A percentile compares a stretch with the other conserved stretches of the same genome.
These are phyloP conservation scores for honey bee (Apis mellifera) DNA, from an alignment of 1,140 invertebrate species.

Conservation along the genomic window DNA sequence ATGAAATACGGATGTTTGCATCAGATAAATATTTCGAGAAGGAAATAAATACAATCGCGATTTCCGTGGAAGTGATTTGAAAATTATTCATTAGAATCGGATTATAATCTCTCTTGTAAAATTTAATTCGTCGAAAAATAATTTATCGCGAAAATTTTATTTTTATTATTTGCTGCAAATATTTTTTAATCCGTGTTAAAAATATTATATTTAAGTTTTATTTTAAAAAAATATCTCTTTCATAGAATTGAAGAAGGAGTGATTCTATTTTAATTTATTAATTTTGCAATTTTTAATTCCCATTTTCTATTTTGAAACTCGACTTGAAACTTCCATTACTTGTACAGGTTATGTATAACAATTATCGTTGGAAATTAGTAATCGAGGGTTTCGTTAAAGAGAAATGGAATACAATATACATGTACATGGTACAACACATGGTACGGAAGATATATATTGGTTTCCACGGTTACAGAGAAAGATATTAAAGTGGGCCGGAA, in stretches of 20 bases:
- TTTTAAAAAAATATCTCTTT: neutral
- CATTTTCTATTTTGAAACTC: neutral
- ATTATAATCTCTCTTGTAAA: neutral
- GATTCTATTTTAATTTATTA: neutral
- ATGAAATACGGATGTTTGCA: neutral
- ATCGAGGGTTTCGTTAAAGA: neutral
- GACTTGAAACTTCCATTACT: neutral
- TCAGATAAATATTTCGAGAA: slow-evolving; percentile 4
- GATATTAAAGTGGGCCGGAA: slow-evolving; percentile 56
- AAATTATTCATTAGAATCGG: neutral
- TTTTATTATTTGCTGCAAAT: neutral
- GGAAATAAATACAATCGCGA: neutral
- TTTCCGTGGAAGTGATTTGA: neutral
- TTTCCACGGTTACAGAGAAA: slow-evolving; percentile 30
- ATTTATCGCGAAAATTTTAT: neutral
- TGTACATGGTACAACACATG: too few species aligned
- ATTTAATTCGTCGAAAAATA: neutral
- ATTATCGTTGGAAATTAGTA: neutral
- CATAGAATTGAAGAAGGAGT: too few species aligned
- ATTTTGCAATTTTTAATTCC: neutral
- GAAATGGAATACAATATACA: too few species aligned
- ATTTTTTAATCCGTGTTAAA: neutral
- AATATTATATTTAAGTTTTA: neutral
- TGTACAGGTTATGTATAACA: neutral
- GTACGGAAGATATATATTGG: slow-evolving; percentile 39